Conservation (phyloP, 2,888 invertebrate genomes). For the Trichogramma dendrolimi region DNA sequence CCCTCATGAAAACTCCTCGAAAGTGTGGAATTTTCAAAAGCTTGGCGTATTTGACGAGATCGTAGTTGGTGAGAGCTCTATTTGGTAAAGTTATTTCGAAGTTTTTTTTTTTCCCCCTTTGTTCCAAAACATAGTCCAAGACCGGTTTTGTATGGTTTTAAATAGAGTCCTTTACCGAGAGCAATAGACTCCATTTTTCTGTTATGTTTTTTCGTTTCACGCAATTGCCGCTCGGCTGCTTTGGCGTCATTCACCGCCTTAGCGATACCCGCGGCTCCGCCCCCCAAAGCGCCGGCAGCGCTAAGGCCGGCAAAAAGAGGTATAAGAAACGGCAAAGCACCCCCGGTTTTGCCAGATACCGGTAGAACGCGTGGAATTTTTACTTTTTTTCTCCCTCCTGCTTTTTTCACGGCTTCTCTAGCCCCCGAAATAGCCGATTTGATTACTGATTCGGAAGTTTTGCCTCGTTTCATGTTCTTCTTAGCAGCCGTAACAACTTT, state of each 20-base stretch:
- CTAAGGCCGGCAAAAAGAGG: constrained; percentile 35
- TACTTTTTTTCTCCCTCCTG: constrained; percentile 24
- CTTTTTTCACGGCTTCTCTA: constrained; percentile 19
- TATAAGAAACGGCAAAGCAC: constrained; percentile 35
- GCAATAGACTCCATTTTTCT: constrained; percentile 45
- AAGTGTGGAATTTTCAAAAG: too few relatives aligned
- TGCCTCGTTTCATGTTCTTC: constrained; percentile 5
- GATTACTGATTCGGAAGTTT: constrained; percentile 1
- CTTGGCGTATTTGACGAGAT: too few relatives aligned
- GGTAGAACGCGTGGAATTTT: constrained; percentile 25
- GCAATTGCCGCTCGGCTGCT: constrained; percentile 37
- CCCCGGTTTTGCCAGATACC: constrained; percentile 30
- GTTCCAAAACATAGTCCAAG: constrained; percentile 1
- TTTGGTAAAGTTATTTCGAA: too few relatives aligned
- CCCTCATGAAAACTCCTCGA: too few relatives aligned
- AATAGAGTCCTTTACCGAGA: constrained; percentile 33
- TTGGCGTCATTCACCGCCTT: constrained; percentile 45
- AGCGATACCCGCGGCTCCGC: constrained; percentile 43
- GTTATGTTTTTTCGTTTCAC: constrained; percentile 43
- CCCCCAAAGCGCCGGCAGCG: constrained; percentile 40
- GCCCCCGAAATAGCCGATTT: constrained; percentile 24
- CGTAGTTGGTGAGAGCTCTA: too few relatives aligned
- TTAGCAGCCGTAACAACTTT: constrained; percentile 15
- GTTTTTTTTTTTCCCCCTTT: too few relatives aligned
- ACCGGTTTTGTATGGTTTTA: constrained; percentile 14